Evolutionary conservation across 2,888 invertebrate genomes (phyloP).

Genomic region (Dasypogon diadema): DNA sequence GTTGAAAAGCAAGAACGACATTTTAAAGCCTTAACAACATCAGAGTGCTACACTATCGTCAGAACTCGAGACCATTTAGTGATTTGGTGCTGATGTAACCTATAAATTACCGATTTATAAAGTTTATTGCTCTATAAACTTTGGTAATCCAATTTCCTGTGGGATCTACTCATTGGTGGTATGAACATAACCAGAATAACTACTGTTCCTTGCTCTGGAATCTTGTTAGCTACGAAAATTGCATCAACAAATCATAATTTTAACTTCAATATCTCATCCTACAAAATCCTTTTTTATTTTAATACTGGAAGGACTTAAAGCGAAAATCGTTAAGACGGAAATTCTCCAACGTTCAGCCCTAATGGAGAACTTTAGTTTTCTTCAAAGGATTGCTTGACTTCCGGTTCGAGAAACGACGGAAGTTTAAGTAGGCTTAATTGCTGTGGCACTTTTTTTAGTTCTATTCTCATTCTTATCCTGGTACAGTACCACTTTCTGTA

Average conservation of each 20-base stretch:
- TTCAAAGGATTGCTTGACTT: neutral
- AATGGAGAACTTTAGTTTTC: neutral
- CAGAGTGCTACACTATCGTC: too few relatives aligned
- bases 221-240: neutral
- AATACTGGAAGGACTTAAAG: neutral
- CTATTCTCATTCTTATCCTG: neutral
- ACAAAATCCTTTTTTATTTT: neutral
- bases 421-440: constrained; percentile 4
- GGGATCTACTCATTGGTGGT: neutral
- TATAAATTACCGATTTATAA: constrained; percentile 30
- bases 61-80: constrained; percentile 2
- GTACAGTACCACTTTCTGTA: neutral
- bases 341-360: neutral
- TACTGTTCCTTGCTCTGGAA: neutral
- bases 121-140: constrained; percentile 23
- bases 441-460: neutral
- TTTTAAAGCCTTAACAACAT: too few relatives aligned
- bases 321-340: neutral
- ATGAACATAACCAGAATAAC: neutral
- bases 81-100: constrained; percentile 10
- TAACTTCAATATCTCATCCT: neutral
- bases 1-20: too few relatives aligned
- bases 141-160: constrained; percentile 20
- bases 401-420: neutral
- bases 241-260: neutral